Evolutionary conservation across 2,113 vertebrate species (phyloP).

Genomic region (Meleagris gallopavo): DNA sequence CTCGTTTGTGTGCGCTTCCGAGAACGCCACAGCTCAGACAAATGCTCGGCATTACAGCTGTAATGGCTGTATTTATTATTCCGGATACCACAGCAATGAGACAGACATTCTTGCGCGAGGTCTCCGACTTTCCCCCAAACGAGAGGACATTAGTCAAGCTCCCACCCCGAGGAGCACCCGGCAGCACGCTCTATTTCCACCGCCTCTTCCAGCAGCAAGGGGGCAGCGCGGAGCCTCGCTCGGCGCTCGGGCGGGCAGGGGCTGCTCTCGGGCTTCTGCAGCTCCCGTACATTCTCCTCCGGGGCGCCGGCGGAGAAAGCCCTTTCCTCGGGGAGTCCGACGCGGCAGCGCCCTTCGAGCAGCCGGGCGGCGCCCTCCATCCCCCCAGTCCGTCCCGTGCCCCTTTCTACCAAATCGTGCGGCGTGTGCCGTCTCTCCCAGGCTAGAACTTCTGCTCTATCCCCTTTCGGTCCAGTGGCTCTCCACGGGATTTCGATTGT

Average conservation of each 20-base stretch:
- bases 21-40: background rate
- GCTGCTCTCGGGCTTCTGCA: background rate
- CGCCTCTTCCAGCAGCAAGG: constrained; percentile 52
- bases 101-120: constrained; percentile 37
- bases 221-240: constrained; percentile 70
- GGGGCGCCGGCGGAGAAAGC: background rate
- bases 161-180: background rate
- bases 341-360: background rate
- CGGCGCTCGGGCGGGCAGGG: background rate
- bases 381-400: background rate
- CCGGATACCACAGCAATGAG: constrained; percentile 53
- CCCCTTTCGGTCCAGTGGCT: accelerated
- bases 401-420: background rate
- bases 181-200: background rate
- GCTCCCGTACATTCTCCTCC: background rate
- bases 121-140: constrained; percentile 41
- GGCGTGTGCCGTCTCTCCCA: background rate
- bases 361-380: background rate
- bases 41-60: background rate
- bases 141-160: constrained; percentile 26
- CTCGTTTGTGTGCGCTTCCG: background rate
- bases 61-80: constrained; percentile 20
- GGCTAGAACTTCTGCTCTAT: background rate
- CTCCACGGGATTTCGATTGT: background rate
- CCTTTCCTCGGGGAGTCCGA: background rate